A percentile compares a stretch with the other conserved stretches of the same genome.
phyloP scores from a whole-genome alignment of 1,140 invertebrate genomes.

The Parasteatoda tepidariorum region DNA sequence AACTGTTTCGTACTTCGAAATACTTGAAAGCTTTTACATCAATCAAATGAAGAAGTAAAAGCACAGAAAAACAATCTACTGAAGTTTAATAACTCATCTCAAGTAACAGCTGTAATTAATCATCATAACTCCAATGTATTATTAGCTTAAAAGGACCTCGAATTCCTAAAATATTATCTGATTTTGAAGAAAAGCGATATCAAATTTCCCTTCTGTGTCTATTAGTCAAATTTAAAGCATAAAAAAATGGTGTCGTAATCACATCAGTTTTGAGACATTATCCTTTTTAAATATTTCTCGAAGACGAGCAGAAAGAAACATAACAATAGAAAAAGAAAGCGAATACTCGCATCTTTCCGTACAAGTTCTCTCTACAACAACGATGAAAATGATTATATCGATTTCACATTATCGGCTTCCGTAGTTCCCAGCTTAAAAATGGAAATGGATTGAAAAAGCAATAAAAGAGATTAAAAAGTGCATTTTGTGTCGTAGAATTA shows the following conservation, averaged over 20 bases:
- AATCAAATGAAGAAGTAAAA: too few species aligned
- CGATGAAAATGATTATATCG: conserved; percentile 52
- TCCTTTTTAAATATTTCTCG: conserved; percentile 55
- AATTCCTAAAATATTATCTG: too few species aligned
- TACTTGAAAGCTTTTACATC: too few species aligned
- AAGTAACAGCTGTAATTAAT: too few species aligned
- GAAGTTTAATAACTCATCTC: too few species aligned
- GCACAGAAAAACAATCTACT: too few species aligned
- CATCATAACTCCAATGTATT: too few species aligned
- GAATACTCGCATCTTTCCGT: neutral
- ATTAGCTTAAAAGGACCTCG: too few species aligned
- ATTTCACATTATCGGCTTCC: conserved; percentile 49
- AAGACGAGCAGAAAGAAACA: neutral
- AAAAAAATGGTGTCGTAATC: neutral
- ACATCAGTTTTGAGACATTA: conserved; percentile 18
- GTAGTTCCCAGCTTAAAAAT: conserved; percentile 1
- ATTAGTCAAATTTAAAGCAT: conserved; percentile 13
- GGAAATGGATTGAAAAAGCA: conserved; percentile 28
- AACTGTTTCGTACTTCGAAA: too few species aligned
- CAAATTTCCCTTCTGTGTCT: neutral
- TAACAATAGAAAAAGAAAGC: too few species aligned
- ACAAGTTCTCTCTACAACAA: neutral
- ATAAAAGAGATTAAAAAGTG: conserved; percentile 48
- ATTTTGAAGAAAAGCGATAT: too few species aligned
- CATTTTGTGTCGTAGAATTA: conserved; percentile 2